Evolutionary conservation across 2,888 invertebrate genomes (phyloP).

Genomic region (Creontiades dilutus): DNA sequence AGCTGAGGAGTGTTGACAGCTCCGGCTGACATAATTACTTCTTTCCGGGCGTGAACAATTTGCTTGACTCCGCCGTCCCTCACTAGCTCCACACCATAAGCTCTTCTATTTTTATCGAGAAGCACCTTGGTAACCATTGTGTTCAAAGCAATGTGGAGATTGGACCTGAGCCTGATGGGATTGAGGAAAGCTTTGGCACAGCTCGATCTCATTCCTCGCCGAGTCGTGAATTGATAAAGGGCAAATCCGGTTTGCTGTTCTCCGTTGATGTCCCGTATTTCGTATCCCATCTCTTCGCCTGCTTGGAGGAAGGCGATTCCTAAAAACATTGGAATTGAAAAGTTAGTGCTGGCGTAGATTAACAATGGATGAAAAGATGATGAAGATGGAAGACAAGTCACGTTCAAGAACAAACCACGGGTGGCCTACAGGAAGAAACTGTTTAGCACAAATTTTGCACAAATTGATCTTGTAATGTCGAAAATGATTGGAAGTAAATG

Average conservation of each 20-base stretch:
- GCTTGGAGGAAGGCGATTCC: conserved; percentile 91
- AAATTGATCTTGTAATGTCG: too few species aligned
- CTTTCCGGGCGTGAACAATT: conserved; percentile 85
- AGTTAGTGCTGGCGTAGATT: too few species aligned
- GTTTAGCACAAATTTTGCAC: too few species aligned
- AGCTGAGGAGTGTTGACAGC: conserved; percentile 95
- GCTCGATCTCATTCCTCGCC: conserved; percentile 90
- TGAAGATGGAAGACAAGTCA: too few species aligned
- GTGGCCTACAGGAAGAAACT: too few species aligned
- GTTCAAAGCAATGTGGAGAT: conserved; percentile 90
- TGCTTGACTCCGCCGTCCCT: conserved; percentile 83
- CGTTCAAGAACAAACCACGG: too few species aligned
- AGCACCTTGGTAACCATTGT: conserved; percentile 88
- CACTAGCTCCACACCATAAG: conserved; percentile 89
- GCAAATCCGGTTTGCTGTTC: conserved; percentile 92
- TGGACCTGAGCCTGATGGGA: conserved; percentile 86
- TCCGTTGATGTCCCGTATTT: conserved; percentile 91
- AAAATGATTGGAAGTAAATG: too few species aligned
- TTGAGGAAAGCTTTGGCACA: conserved; percentile 91
- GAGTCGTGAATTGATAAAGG: conserved; percentile 93
- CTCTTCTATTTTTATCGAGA: conserved; percentile 85
- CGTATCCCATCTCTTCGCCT: conserved; percentile 95
- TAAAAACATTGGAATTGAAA: conserved; percentile 61
- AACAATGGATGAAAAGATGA: too few species aligned
- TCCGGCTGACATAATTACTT: conserved; percentile 92